Conservation (phyloP, 2,888 invertebrate species). For the Ctena decussata region DNA sequence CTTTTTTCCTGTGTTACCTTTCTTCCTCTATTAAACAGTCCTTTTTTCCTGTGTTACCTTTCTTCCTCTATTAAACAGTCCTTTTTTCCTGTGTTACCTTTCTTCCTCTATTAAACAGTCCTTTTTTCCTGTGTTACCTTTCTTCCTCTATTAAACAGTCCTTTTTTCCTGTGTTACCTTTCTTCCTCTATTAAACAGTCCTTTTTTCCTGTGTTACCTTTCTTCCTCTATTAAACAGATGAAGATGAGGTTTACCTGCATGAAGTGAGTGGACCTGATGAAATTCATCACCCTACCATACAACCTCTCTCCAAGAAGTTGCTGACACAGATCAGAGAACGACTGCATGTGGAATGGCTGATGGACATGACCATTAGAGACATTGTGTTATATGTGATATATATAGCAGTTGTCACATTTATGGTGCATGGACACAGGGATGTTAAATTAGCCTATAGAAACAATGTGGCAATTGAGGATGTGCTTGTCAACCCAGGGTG, state of each 20-base stretch:
- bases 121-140: too few species aligned
- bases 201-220: too few species aligned
- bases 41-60: too few species aligned
- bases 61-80: too few species aligned
- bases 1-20: too few species aligned
- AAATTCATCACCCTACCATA: constrained; percentile 42
- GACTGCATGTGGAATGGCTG: constrained; percentile 65
- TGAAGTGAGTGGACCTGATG: constrained; percentile 26
- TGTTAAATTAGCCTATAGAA: constrained; percentile 52
- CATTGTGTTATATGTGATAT: constrained; percentile 67
- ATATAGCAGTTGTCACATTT: constrained; percentile 64
- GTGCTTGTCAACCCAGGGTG: constrained; percentile 68
- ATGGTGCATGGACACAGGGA: constrained; percentile 70
- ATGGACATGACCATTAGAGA: constrained; percentile 69
- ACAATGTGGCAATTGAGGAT: constrained; percentile 62
- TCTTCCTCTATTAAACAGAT: too few species aligned
- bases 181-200: too few species aligned
- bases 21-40: too few species aligned
- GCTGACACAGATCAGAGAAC: constrained; percentile 57
- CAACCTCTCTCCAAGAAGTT: constrained; percentile 56
- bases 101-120: too few species aligned
- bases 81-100: too few species aligned
- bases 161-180: too few species aligned
- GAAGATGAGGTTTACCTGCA: constrained; percentile 49
- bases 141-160: too few species aligned